Percentiles rank a stretch among this genome's conserved stretches.
Evolutionary conservation across 2,888 invertebrate genomes (phyloP).

Genomic region (Drosophila setosimentum): DNA sequence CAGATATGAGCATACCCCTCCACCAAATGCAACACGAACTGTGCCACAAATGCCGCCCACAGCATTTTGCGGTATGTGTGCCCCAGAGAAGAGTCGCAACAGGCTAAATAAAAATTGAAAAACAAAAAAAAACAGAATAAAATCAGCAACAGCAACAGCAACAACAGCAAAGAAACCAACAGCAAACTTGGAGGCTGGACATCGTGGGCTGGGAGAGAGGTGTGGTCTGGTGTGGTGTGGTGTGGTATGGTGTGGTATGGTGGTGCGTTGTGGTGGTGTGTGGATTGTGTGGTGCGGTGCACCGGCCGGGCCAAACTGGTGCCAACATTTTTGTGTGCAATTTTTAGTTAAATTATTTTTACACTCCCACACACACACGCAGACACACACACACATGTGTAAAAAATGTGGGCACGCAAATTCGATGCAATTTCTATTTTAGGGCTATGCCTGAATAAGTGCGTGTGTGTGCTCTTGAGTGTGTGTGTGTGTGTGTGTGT

Average conservation of each 20-base stretch:
- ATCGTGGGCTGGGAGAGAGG: neutral
- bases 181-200: constrained; percentile 9
- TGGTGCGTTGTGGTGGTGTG: constrained; percentile 16
- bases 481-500: constrained; percentile 7
- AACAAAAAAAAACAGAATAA: too few species aligned
- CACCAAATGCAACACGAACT: constrained; percentile 13
- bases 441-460: constrained; percentile 21
- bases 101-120: constrained; percentile 23
- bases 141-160: neutral
- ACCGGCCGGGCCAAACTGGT: constrained; percentile 52
- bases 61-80: constrained; percentile 71
- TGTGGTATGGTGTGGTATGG: neutral
- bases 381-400: constrained; percentile 6
- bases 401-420: constrained; percentile 47
- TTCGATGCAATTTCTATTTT: constrained; percentile 67
- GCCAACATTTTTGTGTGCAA: constrained; percentile 77
- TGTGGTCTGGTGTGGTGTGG: constrained; percentile 10
- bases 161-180: constrained; percentile 6
- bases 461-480: constrained; percentile 10
- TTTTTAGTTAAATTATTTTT: constrained; percentile 80
- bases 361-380: constrained; percentile 50
- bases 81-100: constrained; percentile 46
- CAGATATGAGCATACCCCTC: neutral
- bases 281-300: constrained; percentile 37
- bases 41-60: constrained; percentile 58